These are phyloP conservation scores for Megalurothrips usitatus DNA, from an alignment of 2,888 invertebrate species.

Conservation along the genomic window DNA sequence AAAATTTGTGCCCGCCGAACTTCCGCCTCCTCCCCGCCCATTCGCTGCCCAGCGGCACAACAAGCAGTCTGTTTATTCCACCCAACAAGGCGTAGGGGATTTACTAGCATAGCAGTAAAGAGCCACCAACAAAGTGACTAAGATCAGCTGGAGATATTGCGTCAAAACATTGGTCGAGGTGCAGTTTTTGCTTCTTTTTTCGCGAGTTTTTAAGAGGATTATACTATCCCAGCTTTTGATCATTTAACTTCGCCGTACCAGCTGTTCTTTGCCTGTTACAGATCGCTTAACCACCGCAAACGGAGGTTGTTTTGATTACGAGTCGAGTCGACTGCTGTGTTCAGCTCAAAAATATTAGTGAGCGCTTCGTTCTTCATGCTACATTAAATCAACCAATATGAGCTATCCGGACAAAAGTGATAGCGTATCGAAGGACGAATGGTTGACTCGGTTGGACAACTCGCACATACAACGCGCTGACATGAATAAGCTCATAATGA, in stretches of 20 bases:
- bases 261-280: background rate
- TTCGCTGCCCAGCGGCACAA: too few relatives aligned
- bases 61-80: too few relatives aligned
- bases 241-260: background rate
- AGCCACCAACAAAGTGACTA: background rate
- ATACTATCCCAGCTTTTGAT: background rate
- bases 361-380: background rate
- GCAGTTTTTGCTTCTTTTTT: background rate
- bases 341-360: background rate
- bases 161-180: background rate
- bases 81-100: background rate
- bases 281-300: background rate
- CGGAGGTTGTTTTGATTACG: background rate
- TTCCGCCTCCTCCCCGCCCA: too few relatives aligned
- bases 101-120: background rate
- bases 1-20: too few relatives aligned
- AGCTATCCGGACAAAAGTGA: conserved; percentile 53
- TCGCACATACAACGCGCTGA: conserved; percentile 81
- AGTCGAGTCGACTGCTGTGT: too few relatives aligned
- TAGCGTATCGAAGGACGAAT: conserved; percentile 61
- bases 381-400: conserved; percentile 42
- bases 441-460: conserved; percentile 65
- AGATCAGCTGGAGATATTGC: background rate
- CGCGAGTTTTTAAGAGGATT: background rate
- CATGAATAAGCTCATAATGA: conserved; percentile 98